Percentiles rank a stretch among this genome's conserved stretches.
These are phyloP conservation scores for Campoletis sonorensis DNA, from an alignment of 1,140 invertebrate genomes.

Conservation along the genomic window DNA sequence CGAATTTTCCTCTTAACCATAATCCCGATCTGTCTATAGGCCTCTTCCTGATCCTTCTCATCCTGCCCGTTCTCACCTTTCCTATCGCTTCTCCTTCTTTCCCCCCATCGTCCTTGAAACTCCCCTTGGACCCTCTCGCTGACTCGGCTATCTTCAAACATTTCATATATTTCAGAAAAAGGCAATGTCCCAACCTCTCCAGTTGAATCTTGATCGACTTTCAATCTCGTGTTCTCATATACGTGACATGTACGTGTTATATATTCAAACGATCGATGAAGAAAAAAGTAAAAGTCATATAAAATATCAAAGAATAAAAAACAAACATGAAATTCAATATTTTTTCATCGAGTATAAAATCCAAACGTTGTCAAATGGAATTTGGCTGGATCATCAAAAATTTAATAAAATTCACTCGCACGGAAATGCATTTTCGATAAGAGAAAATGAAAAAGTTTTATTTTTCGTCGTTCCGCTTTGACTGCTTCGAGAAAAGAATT, in stretches of 20 bases:
- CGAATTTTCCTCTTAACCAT: neutral
- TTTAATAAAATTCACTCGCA: neutral
- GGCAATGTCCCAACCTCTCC: neutral
- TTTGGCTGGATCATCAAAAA: neutral
- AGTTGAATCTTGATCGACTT: slow-evolving; percentile 2
- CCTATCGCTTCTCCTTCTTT: neutral
- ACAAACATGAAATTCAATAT: neutral
- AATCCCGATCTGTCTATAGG: neutral
- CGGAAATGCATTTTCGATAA: slow-evolving; percentile 5
- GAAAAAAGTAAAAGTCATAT: neutral
- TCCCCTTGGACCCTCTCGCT: slow-evolving; percentile 1
- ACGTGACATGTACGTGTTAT: neutral
- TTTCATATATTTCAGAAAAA: neutral
- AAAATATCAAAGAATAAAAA: neutral
- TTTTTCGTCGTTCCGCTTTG: no score
- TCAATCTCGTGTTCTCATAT: slow-evolving; percentile 11
- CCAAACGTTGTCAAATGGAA: neutral
- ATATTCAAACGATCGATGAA: neutral
- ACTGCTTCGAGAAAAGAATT: no score
- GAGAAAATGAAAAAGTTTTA: neutral
- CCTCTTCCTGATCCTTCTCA: neutral
- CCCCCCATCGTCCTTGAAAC: neutral
- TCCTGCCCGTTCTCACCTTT: neutral
- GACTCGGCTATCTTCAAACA: slow-evolving; percentile 1
- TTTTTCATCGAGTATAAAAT: neutral